phyloP scores from a whole-genome alignment of 1,140 invertebrate species.

The Lepidostoma basale region DNA sequence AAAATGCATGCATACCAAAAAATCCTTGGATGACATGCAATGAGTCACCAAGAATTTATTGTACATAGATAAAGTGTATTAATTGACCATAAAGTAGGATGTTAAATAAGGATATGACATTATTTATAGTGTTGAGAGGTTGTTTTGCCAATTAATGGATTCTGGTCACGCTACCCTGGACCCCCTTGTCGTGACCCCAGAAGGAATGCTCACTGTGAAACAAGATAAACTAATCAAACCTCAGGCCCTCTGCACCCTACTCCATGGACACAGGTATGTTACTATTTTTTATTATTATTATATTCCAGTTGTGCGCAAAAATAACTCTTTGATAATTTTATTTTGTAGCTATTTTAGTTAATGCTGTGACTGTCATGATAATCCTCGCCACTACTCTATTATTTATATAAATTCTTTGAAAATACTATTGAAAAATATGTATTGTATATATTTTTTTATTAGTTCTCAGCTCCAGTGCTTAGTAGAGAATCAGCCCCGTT shows the following conservation, averaged over 20 bases:
- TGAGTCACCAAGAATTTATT: too few species aligned
- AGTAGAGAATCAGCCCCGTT: constrained; percentile 80
- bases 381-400: too few species aligned
- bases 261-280: constrained; percentile 82
- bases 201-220: constrained; percentile 76
- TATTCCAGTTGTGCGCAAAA: too few species aligned
- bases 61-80: too few species aligned
- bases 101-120: too few species aligned
- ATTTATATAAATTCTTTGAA: too few species aligned
- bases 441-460: constrained; percentile 32
- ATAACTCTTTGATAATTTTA: too few species aligned
- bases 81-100: too few species aligned
- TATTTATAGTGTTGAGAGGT: constrained; percentile 77
- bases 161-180: constrained; percentile 83
- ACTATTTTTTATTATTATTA: neutral
- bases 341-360: too few species aligned
- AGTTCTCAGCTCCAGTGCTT: constrained; percentile 78
- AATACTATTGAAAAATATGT: neutral
- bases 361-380: too few species aligned
- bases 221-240: constrained; percentile 79
- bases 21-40: too few species aligned
- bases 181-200: constrained; percentile 72
- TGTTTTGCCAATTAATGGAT: constrained; percentile 82
- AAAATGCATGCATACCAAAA: too few species aligned
- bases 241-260: constrained; percentile 77